A percentile compares a stretch with the other conserved stretches of the same genome.
Conservation (phyloP, 2,113 vertebrate genomes). For the Tragelaphus scriptus region DNA sequence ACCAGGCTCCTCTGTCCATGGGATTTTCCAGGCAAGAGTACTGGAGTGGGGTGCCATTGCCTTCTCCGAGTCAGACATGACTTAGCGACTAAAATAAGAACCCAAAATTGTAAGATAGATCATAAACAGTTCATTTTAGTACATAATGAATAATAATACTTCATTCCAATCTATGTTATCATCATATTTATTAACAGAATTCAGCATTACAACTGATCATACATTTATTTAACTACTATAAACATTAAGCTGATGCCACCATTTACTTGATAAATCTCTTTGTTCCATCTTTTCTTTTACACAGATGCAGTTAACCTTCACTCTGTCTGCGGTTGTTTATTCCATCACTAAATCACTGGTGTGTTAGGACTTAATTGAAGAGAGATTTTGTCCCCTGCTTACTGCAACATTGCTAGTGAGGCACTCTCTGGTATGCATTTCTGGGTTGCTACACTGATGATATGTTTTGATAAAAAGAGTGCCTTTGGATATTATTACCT, state of each 20-base stretch:
- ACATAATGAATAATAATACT: background rate
- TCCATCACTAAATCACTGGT: background rate
- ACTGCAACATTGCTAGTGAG: background rate
- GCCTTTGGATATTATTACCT: constrained; percentile 5
- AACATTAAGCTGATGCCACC: background rate
- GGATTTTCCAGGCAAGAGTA: too few species aligned
- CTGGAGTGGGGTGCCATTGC: too few species aligned
- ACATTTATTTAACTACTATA: background rate
- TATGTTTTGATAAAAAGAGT: background rate
- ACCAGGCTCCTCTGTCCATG: too few species aligned
- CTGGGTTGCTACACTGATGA: background rate
- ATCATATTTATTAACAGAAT: background rate
- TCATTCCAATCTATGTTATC: background rate
- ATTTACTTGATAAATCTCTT: background rate
- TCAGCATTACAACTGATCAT: background rate
- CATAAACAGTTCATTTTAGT: background rate
- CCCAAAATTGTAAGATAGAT: background rate
- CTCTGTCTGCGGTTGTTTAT: background rate
- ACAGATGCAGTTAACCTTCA: background rate
- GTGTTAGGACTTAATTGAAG: background rate
- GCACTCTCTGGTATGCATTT: background rate
- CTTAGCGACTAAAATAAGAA: background rate
- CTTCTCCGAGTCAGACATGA: background rate
- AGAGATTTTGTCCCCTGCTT: background rate
- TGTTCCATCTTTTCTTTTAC: background rate